A percentile compares a stretch with the other conserved stretches of the same genome.
These are phyloP conservation scores for Argynnis bischoffii DNA, from an alignment of 2,888 invertebrate species.

Conservation along the genomic window DNA sequence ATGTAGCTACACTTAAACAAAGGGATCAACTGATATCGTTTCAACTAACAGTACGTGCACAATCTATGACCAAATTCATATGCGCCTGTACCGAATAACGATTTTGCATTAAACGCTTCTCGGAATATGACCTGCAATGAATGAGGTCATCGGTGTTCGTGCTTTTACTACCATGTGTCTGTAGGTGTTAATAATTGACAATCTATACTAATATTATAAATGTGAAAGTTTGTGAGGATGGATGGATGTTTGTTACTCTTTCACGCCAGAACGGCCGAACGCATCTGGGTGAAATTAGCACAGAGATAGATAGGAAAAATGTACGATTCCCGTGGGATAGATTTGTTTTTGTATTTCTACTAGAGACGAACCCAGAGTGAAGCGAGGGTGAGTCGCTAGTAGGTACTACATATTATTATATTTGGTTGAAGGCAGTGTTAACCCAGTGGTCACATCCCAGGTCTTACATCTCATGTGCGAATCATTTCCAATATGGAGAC, in stretches of 20 bases:
- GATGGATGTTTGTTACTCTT: background rate
- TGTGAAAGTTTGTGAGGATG: background rate
- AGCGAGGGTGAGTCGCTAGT: too few relatives aligned
- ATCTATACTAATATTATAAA: constrained; percentile 9
- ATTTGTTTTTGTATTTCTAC: too few relatives aligned
- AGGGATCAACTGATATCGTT: background rate
- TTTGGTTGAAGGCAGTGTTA: too few relatives aligned
- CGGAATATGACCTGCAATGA: constrained; percentile 39
- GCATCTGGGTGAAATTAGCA: too few relatives aligned
- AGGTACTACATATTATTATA: too few relatives aligned
- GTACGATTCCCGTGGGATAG: too few relatives aligned
- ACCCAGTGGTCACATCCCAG: too few relatives aligned
- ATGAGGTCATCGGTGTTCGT: constrained; percentile 36
- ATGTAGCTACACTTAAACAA: background rate
- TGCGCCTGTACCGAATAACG: constrained; percentile 30
- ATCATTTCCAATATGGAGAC: too few relatives aligned
- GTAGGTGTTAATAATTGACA: constrained; percentile 15
- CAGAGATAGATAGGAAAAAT: too few relatives aligned
- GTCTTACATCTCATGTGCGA: too few relatives aligned
- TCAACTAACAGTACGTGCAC: constrained; percentile 16
- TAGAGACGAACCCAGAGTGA: too few relatives aligned
- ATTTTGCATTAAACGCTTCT: constrained; percentile 39
- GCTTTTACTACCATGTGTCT: constrained; percentile 12
- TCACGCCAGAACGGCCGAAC: too few relatives aligned
- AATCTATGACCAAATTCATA: constrained; percentile 15